Evolutionary conservation across 2,113 vertebrate genomes (phyloP), one percentile per base, ranked within the genome.

Genomic region (Cheirogaleus medius): DNA sequence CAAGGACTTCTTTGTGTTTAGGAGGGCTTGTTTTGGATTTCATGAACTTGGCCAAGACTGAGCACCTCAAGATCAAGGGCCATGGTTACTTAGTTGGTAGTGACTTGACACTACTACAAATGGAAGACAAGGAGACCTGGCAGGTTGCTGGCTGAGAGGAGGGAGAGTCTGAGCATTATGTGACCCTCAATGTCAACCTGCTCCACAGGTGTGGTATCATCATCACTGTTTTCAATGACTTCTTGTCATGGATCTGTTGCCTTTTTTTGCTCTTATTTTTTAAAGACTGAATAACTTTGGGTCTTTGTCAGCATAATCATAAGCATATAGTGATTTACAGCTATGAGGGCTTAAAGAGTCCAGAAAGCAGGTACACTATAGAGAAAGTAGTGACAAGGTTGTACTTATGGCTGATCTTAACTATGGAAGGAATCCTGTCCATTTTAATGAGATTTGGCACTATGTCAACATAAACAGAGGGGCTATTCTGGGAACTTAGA

Each of bases 401-500:
- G 60, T 49, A 34, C 37, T 14, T 34, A 56, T 12, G 44, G 64
- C 1, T 17, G 17, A 39, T 44, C 58, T 64, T 87, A 64, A 49
- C 52, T 54, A n/a, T 7, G 15, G 49, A 66, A 94, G 34, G 74
- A 49, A 49, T 20, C 42, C 29, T 54, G 63, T 85, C 52, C 37
- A 49, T 42, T 76, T 94, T 91, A 81, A 63, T 68, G 82, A 93
- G 94, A 56, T 44, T 9, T 88, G 86, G 69, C 39, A 73, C 23
- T 42, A 15, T 4, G 12, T 44, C 34, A 73, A 69, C 52, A 63
- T 32, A 25, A 73, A 20, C 14, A 10, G 68, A 52, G 39, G 56
- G 49, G 25, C 9, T 8, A 47, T 76, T 49, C 54, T 90, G 87
- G 85, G 69, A 82, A 63, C 52, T 39, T 39, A 66, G 32, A 92